These are phyloP conservation scores for Rhinophrynus dorsalis DNA, from an alignment of 2,797 vertebrate species.

Conservation along the genomic window DNA sequence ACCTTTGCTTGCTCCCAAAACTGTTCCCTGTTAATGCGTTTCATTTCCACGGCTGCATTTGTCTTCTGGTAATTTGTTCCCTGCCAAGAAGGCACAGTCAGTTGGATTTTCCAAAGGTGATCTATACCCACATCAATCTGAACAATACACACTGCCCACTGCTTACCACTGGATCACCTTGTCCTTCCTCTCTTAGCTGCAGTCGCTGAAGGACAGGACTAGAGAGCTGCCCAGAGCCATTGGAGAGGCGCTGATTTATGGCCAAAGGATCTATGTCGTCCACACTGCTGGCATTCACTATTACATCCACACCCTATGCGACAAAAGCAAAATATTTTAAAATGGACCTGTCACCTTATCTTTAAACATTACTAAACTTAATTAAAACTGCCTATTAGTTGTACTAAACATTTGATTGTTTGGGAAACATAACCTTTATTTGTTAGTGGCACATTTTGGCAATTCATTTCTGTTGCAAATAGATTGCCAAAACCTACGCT, in stretches of 20 bases:
- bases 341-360: no score
- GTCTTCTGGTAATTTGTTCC: constrained; percentile 95
- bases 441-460: no score
- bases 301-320: constrained; percentile 85
- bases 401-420: no score
- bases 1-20: constrained; percentile 98
- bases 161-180: constrained; percentile 82
- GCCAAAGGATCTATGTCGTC: constrained; percentile 91
- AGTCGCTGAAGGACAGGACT: constrained; percentile 90
- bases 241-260: constrained; percentile 90
- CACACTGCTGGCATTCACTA: constrained; percentile 91
- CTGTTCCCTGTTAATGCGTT: constrained; percentile 93
- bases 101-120: not conserved
- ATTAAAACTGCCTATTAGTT: no score
- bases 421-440: no score
- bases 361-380: no score
- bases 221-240: constrained; percentile 80
- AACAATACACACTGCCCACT: not conserved
- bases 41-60: constrained; percentile 94
- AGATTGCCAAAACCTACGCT: no score
- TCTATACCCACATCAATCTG: not conserved
- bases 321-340: no score
- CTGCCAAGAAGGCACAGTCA: constrained; percentile 62
- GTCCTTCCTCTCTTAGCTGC: constrained; percentile 81
- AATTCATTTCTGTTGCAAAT: no score